Base-by-base conservation (phyloP, 2,113 vertebrate genomes). In the Acrocephalus kingi region DNA sequence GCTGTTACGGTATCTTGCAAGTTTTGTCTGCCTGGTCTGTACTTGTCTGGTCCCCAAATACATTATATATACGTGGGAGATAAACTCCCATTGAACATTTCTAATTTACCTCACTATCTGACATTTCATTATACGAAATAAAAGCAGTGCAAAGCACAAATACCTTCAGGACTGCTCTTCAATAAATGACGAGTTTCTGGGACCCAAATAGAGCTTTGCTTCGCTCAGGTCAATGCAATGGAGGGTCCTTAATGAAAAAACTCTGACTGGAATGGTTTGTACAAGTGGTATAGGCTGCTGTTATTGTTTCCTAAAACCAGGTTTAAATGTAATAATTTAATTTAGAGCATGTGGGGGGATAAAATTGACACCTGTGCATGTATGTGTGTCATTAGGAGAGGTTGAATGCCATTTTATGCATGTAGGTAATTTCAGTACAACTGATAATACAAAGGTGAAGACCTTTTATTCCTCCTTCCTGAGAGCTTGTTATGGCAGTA, bases 301-400 rank as follows among this genome's bases (percentile, higher is more conserved):
- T 1, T 56, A 87, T 4, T 56, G 13, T 78, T 91, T 56, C 48
- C 66, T 85, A 27, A 68, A 61, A 61, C 10, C 37, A 56, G 10
- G 9, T 81, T 89, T 89, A 19, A 51, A 25, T 59, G 30, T 35
- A 56, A 11, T 51, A 69, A 73, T 30, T 46, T 56, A 63, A 64
- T 55, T 71, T 59, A 43, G 24, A 49, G 19, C 18, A 22, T 8
- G 17, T 16, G 2, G 2, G 0, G 1, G 4, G 3, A 0, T 0
- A 8, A 9, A 56, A 66, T 24, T 10, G 10, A 8, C 18, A 59
- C 15, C 10, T 33, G 0, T 56, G 22, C 41, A 9, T 37, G 9
- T 55, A 6, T 23, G 23, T 49, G 10, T 30, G 16, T 52, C 58
- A n/a, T 48, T 56, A 77, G 51, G 22, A 71, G 18, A 5, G 46